These are phyloP conservation scores for Drosophila anomalata DNA, from an alignment of 2,888 invertebrate species.

Conservation along the genomic window DNA sequence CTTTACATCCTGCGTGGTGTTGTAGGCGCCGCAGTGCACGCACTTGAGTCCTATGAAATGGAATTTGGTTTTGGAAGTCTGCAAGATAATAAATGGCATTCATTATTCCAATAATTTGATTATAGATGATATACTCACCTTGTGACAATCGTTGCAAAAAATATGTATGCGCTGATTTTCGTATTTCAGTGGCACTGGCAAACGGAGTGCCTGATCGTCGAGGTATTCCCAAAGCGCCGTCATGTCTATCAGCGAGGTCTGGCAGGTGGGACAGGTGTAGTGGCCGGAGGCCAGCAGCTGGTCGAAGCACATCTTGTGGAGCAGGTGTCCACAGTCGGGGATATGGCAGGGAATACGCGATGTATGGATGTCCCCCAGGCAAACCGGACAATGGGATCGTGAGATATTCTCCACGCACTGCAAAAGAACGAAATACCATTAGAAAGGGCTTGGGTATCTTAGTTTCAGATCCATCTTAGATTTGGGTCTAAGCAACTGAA, in stretches of 20 bases:
- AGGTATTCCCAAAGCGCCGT: constrained; percentile 89
- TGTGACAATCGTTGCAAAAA: constrained; percentile 96
- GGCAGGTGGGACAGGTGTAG: constrained; percentile 95
- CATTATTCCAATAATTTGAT: neutral
- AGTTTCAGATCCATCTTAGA: neutral
- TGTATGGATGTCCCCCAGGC: constrained; percentile 95
- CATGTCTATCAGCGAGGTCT: constrained; percentile 95
- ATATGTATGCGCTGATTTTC: constrained; percentile 91
- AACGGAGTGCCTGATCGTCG: constrained; percentile 92
- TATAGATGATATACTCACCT: constrained; percentile 85
- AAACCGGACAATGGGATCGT: constrained; percentile 94
- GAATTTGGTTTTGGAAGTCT: constrained; percentile 92
- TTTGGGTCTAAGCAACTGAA: constrained; percentile 9
- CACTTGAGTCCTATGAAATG: constrained; percentile 96
- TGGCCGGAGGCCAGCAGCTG: constrained; percentile 89
- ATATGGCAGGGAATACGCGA: constrained; percentile 95
- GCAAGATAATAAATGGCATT: constrained; percentile 67
- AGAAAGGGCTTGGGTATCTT: constrained; percentile 1
- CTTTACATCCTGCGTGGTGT: constrained; percentile 90
- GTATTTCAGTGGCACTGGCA: constrained; percentile 94
- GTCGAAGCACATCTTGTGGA: constrained; percentile 94
- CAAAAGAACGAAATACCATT: constrained; percentile 57
- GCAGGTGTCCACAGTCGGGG: constrained; percentile 94
- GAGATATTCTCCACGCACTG: constrained; percentile 96
- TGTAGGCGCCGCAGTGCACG: constrained; percentile 94